These are phyloP conservation scores for Champsocephalus gunnari DNA, from an alignment of 2,797 vertebrate species.

Conservation along the genomic window DNA sequence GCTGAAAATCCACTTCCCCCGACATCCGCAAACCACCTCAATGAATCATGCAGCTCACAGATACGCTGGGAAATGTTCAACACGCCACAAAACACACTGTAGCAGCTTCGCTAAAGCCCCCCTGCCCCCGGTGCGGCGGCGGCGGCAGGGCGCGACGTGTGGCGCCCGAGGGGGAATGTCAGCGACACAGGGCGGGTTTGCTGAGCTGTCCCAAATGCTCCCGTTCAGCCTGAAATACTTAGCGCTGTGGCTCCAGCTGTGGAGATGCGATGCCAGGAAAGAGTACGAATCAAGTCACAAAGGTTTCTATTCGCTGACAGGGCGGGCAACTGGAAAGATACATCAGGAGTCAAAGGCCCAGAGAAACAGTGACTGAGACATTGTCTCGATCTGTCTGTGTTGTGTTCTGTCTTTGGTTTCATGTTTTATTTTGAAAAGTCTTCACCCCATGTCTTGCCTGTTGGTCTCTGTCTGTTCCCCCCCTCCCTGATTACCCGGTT, in stretches of 20 bases:
- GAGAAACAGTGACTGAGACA: not conserved
- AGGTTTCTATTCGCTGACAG: slow-evolving; percentile 15
- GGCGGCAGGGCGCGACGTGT: slow-evolving; percentile 15
- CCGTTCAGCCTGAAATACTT: slow-evolving; percentile 58
- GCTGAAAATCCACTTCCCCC: slow-evolving; percentile 15
- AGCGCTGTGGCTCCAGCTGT: slow-evolving; percentile 20
- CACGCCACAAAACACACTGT: slow-evolving; percentile 31
- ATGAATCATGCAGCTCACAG: slow-evolving; percentile 62
- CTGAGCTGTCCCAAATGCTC: slow-evolving; percentile 45
- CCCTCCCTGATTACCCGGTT: too few species aligned
- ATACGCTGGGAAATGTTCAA: slow-evolving; percentile 16
- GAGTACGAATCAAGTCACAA: slow-evolving; percentile 12
- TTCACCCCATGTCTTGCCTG: too few species aligned
- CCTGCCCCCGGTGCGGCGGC: slow-evolving; percentile 29
- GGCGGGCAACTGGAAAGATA: slow-evolving; percentile 12
- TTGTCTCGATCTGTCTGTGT: too few species aligned
- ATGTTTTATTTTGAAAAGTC: too few species aligned
- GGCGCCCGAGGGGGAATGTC: slow-evolving; percentile 44
- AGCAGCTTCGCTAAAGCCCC: slow-evolving; percentile 39
- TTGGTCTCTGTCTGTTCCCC: too few species aligned
- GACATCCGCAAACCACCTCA: slow-evolving; percentile 36
- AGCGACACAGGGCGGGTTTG: slow-evolving; percentile 28
- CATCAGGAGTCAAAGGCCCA: slow-evolving; percentile 20
- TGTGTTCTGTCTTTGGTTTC: too few species aligned
- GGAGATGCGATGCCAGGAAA: slow-evolving; percentile 17